Percentiles rank a stretch among this genome's conserved stretches.
Conservation (phyloP, 1,140 invertebrate genomes). For the Drosophila pruinosa region DNA sequence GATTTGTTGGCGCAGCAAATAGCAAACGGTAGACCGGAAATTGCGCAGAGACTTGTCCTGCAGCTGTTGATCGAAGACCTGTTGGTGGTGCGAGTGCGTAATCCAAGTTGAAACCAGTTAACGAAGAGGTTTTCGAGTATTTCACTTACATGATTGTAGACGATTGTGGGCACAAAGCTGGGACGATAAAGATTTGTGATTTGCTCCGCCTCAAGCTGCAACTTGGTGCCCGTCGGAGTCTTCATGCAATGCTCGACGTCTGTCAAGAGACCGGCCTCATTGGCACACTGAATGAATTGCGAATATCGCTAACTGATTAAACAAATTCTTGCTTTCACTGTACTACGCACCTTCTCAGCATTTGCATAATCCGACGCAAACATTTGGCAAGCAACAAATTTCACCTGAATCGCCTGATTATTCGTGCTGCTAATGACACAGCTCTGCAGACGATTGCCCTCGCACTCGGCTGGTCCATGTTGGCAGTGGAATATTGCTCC, state of each 20-base stretch:
- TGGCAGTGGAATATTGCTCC: slow-evolving; percentile 86
- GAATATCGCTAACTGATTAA: slow-evolving; percentile 30
- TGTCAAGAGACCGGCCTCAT: slow-evolving; percentile 69
- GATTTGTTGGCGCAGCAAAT: slow-evolving; percentile 59
- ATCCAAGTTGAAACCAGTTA: slow-evolving; percentile 45
- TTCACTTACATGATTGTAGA: slow-evolving; percentile 83
- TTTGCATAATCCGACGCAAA: slow-evolving; percentile 53
- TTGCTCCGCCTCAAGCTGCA: slow-evolving; percentile 84
- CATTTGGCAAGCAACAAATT: slow-evolving; percentile 85
- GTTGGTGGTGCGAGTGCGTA: slow-evolving; percentile 33
- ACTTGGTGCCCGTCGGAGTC: slow-evolving; percentile 81
- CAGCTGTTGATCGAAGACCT: slow-evolving; percentile 77
- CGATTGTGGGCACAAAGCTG: slow-evolving; percentile 85
- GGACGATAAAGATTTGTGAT: slow-evolving; percentile 83
- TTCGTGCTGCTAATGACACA: slow-evolving; percentile 84
- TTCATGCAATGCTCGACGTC: slow-evolving; percentile 81
- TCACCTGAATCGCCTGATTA: slow-evolving; percentile 81
- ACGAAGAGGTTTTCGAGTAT: neutral
- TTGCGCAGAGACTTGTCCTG: slow-evolving; percentile 73
- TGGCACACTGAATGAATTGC: slow-evolving; percentile 83
- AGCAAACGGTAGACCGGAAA: slow-evolving; percentile 72
- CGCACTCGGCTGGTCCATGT: slow-evolving; percentile 87
- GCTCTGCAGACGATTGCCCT: slow-evolving; percentile 87
- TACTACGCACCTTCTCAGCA: slow-evolving; percentile 42
- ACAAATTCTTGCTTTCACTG: slow-evolving; percentile 31